phyloP scores from a whole-genome alignment of 1,140 invertebrate genomes.

The Drosophila chauvacae region DNA sequence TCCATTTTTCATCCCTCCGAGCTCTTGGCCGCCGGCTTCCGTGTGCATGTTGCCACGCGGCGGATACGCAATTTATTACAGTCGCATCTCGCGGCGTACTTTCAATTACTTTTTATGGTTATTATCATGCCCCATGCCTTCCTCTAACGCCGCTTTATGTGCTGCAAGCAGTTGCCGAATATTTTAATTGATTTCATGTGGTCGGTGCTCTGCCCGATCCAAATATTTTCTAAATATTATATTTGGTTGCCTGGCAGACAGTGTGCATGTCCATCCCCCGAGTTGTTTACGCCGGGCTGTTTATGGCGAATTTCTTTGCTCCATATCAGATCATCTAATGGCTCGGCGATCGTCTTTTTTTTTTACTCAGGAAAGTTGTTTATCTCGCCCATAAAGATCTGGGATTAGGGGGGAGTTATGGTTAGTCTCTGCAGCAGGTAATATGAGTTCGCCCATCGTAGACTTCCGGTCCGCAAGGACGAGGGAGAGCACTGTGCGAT shows the following conservation, averaged over 20 bases:
- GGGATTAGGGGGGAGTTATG: not conserved
- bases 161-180: slow-evolving; percentile 60
- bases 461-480: not conserved
- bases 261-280: slow-evolving; percentile 24
- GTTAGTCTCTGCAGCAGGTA: not conserved
- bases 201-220: slow-evolving; percentile 5
- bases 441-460: not conserved
- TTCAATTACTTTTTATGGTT: slow-evolving; percentile 69
- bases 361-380: slow-evolving; percentile 11
- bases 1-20: slow-evolving; percentile 18
- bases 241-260: slow-evolving; percentile 46
- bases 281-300: slow-evolving; percentile 54
- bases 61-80: slow-evolving; percentile 63
- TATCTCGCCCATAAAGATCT: not conserved
- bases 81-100: slow-evolving; percentile 50
- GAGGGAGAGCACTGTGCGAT: not conserved
- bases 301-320: slow-evolving; percentile 28
- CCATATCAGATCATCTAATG: slow-evolving; percentile 25
- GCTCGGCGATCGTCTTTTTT: not conserved
- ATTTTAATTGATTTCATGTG: slow-evolving; percentile 79
- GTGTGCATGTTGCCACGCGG: slow-evolving; percentile 29
- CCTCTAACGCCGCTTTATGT: slow-evolving; percentile 41
- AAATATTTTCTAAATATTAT: slow-evolving; percentile 61
- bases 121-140: slow-evolving; percentile 25
- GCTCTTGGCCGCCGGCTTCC: not conserved